Percentiles rank a stretch among this genome's conserved stretches.
Evolutionary conservation across 2,888 invertebrate species (phyloP).

Genomic region (Acleris emargana): DNA sequence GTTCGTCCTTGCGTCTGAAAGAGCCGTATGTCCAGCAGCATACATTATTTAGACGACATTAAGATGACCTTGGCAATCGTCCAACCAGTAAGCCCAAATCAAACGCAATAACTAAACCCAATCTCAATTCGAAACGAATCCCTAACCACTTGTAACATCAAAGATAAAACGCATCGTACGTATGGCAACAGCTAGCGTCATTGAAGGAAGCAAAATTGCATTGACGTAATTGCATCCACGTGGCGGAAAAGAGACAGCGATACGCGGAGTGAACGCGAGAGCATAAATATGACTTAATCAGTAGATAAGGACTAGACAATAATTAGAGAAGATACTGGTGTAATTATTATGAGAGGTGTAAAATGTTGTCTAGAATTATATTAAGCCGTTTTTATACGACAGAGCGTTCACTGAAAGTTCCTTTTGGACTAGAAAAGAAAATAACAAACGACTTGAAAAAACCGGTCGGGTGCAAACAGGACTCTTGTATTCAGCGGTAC

Average conservation of each 20-base stretch:
- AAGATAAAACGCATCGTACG: neutral
- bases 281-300: neutral
- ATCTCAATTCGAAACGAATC: neutral
- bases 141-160: neutral
- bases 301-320: slow-evolving; percentile 12
- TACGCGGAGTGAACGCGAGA: neutral
- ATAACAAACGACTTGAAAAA: too few species aligned
- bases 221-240: slow-evolving; percentile 27
- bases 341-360: neutral
- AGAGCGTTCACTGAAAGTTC: neutral
- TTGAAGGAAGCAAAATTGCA: slow-evolving; percentile 1
- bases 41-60: neutral
- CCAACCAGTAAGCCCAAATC: too few species aligned
- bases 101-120: too few species aligned
- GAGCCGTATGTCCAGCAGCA: too few species aligned
- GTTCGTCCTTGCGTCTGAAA: too few species aligned
- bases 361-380: slow-evolving; percentile 8
- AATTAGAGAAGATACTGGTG: slow-evolving; percentile 8
- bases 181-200: slow-evolving; percentile 2
- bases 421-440: too few species aligned
- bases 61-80: neutral
- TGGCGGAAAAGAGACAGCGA: slow-evolving; percentile 20
- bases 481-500: too few species aligned
- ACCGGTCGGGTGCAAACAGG: too few species aligned
- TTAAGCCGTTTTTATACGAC: neutral